phyloP scores from a whole-genome alignment of 2,797 vertebrate genomes.

The Taenioides sp. region DNA sequence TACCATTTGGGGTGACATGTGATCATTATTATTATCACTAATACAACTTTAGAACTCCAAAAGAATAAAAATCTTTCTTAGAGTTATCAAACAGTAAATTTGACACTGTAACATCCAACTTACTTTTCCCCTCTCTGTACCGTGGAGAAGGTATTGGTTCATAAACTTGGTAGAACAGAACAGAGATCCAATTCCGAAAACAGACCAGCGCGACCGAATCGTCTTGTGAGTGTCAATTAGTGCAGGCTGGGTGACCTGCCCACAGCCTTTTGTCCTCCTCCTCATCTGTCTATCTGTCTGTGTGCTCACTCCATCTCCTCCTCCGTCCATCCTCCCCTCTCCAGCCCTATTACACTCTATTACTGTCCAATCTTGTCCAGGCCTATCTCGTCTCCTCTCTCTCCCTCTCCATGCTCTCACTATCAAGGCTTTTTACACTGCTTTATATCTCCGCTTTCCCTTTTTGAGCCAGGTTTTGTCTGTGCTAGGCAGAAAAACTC shows the following conservation, averaged over 20 bases:
- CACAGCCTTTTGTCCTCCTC: constrained; percentile 49
- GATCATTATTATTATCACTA: too few species aligned
- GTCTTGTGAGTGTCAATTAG: constrained; percentile 78
- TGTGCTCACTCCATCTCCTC: constrained; percentile 36
- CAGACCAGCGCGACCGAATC: constrained; percentile 67
- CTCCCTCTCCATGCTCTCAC: constrained; percentile 32
- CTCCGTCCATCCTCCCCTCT: constrained; percentile 28
- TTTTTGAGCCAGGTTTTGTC: constrained; percentile 4
- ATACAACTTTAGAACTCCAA: too few species aligned
- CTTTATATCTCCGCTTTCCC: constrained; percentile 21
- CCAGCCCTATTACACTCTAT: constrained; percentile 40
- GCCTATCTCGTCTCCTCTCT: constrained; percentile 21
- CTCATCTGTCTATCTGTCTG: constrained; percentile 46
- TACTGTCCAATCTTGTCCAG: constrained; percentile 34
- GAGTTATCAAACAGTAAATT: neutral
- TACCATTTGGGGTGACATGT: too few species aligned
- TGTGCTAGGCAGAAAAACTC: constrained; percentile 21
- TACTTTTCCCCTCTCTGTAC: neutral
- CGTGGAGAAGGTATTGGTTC: constrained; percentile 1
- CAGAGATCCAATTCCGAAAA: constrained; percentile 67
- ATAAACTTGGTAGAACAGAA: constrained; percentile 28
- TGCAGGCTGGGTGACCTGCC: constrained; percentile 55
- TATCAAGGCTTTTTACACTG: constrained; percentile 25
- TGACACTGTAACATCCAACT: neutral
- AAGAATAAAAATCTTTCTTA: too few species aligned